A percentile compares a stretch with the other conserved stretches of the same genome.
These are phyloP conservation scores for Tenthredo distinguenda DNA, from an alignment of 2,888 invertebrate species.

Conservation along the genomic window DNA sequence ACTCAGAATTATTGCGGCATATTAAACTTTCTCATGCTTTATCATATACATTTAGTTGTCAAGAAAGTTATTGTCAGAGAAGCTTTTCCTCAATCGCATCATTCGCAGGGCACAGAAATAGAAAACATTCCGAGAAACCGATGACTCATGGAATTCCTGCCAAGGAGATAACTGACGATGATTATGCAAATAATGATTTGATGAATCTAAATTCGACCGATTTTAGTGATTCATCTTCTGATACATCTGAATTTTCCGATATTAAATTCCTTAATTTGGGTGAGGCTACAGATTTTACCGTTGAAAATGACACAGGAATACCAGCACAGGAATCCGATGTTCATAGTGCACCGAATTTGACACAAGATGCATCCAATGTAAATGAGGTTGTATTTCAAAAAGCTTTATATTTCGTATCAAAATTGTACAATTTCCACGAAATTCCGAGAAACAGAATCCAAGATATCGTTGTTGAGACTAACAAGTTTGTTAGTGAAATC, in stretches of 20 bases:
- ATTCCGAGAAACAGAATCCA: slow-evolving; percentile 14
- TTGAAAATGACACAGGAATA: background rate
- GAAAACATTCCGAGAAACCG: background rate
- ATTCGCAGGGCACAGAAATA: background rate
- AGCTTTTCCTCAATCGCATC: background rate
- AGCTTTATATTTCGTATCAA: slow-evolving; percentile 14
- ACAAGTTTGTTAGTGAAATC: background rate
- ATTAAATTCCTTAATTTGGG: background rate
- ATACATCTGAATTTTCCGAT: background rate
- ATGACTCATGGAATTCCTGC: background rate
- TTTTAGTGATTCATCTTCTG: background rate
- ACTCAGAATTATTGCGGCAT: background rate
- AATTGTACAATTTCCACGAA: slow-evolving; percentile 22
- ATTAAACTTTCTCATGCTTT: background rate
- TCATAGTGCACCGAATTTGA: background rate
- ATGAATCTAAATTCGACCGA: background rate
- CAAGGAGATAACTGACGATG: background rate
- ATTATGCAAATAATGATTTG: background rate
- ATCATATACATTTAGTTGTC: background rate
- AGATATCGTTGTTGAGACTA: background rate
- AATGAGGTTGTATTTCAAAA: background rate
- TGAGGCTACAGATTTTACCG: background rate
- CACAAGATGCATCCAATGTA: background rate
- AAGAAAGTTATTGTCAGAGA: background rate
- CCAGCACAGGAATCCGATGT: background rate